phyloP scores from a whole-genome alignment of 2,888 invertebrate genomes.

The Diarsia mendica region DNA sequence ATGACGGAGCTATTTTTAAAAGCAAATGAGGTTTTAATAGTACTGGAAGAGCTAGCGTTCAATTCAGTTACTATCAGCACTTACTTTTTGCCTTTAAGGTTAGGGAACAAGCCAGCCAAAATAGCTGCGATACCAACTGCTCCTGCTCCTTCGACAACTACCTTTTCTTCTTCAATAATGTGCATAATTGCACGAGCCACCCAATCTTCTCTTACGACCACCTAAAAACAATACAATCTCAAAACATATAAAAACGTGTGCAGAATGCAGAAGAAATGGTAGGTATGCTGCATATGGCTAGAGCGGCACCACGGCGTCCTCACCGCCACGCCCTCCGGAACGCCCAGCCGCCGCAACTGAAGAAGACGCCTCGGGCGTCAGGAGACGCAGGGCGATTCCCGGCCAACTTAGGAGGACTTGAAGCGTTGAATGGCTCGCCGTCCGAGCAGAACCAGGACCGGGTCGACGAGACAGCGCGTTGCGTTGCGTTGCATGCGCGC shows the following conservation, averaged over 20 bases:
- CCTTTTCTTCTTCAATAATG: slow-evolving; percentile 95
- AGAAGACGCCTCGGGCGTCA: no score
- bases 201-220: slow-evolving; percentile 96
- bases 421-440: no score
- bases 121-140: slow-evolving; percentile 95
- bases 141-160: slow-evolving; percentile 97
- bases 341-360: no score
- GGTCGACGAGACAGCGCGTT: no score
- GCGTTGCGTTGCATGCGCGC: no score
- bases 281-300: no score
- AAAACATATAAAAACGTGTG: slow-evolving; percentile 2
- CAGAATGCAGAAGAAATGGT: neutral
- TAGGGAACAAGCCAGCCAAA: slow-evolving; percentile 94
- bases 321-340: no score
- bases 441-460: no score
- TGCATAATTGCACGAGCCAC: slow-evolving; percentile 95
- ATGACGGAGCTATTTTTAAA: neutral
- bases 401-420: no score
- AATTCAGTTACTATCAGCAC: slow-evolving; percentile 41
- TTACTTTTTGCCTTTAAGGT: slow-evolving; percentile 95
- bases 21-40: no score
- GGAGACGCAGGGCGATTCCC: no score
- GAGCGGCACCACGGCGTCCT: no score
- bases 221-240: slow-evolving; percentile 73
- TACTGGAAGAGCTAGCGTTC: neutral